Evolutionary conservation across 2,888 invertebrate species (phyloP).

Genomic region (Lasioglossum pauxillum): DNA sequence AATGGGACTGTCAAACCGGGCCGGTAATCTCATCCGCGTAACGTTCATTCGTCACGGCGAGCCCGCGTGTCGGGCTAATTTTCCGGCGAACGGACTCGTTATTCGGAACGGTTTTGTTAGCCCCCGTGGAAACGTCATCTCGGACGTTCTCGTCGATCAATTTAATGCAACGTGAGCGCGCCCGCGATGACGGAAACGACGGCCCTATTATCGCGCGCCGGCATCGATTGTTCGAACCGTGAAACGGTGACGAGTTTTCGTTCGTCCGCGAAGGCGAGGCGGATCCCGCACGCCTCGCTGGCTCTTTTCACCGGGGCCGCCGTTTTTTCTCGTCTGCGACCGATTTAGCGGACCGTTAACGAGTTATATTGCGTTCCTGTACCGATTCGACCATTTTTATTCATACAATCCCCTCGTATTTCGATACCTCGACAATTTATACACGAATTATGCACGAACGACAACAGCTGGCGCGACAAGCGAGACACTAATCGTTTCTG

Average conservation of each 20-base stretch:
- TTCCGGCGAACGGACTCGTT: constrained; percentile 19
- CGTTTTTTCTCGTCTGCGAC: neutral
- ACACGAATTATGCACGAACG: neutral
- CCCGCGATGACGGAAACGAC: constrained; percentile 12
- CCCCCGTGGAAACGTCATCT: constrained; percentile 33
- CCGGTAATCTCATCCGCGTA: constrained; percentile 46
- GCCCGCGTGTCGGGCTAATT: constrained; percentile 10
- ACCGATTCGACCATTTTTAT: neutral
- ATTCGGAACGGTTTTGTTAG: constrained; percentile 24
- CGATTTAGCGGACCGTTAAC: neutral
- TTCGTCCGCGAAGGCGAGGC: constrained; percentile 4
- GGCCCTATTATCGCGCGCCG: constrained; percentile 15
- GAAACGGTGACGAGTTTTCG: neutral
- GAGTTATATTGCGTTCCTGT: neutral
- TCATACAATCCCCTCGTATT: neutral
- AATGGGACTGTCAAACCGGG: constrained; percentile 35
- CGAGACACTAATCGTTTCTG: neutral
- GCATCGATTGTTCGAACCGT: constrained; percentile 14
- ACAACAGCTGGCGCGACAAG: neutral
- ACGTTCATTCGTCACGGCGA: constrained; percentile 19
- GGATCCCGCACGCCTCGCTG: neutral
- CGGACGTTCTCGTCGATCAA: constrained; percentile 26
- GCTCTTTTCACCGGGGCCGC: neutral
- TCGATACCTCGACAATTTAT: neutral
- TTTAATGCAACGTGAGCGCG: constrained; percentile 21